These are phyloP conservation scores for Florisuga fusca DNA, from an alignment of 2,797 vertebrate genomes.

Conservation along the genomic window DNA sequence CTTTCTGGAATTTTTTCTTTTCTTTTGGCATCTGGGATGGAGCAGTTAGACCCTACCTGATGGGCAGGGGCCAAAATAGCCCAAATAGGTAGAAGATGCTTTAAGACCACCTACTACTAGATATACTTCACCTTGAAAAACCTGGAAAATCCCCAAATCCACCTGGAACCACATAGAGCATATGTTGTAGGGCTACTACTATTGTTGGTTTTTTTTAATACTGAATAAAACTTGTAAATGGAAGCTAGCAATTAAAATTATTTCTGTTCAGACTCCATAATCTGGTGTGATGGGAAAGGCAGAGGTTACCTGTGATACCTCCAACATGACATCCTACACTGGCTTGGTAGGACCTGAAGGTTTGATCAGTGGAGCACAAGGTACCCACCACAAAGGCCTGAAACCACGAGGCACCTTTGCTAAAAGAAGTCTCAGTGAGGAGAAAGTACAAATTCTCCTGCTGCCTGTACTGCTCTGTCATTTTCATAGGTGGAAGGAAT, in stretches of 20 bases:
- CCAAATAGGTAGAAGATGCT: background rate
- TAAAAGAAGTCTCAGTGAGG: background rate
- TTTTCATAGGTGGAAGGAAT: background rate
- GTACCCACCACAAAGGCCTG: background rate
- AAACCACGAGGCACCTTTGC: background rate
- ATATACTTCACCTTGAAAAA: background rate
- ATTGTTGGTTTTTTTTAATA: background rate
- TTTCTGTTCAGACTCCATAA: background rate
- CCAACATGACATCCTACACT: background rate
- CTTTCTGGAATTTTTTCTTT: background rate
- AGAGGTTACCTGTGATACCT: background rate
- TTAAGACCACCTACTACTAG: background rate
- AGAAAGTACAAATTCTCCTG: background rate
- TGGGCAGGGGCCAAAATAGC: background rate
- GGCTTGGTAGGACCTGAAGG: background rate
- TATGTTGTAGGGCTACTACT: accelerated
- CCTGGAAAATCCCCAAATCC: background rate
- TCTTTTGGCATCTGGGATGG: background rate
- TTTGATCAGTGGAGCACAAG: background rate
- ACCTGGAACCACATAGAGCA: background rate
- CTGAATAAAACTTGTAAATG: background rate
- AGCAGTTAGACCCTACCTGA: background rate
- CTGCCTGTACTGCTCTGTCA: background rate
- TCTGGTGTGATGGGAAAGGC: background rate
- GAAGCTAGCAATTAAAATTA: background rate